A percentile compares a stretch with the other conserved stretches of the same genome.
Conservation (phyloP, 2,888 invertebrate genomes). For the Oscheius sp. region DNA sequence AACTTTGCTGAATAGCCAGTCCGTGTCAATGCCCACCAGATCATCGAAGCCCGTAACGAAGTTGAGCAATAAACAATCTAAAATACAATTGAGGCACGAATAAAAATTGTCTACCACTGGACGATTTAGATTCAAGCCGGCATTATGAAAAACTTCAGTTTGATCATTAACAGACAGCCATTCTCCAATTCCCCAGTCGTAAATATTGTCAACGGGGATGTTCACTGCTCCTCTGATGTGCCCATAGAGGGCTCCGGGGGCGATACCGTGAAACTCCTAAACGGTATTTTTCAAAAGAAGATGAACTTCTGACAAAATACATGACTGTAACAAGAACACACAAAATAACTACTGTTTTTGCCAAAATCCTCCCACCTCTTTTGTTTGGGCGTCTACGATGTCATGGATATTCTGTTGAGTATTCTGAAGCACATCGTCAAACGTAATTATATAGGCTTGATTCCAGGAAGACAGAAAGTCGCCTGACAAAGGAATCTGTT, state of each 20-base stretch:
- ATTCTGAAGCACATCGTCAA: slow-evolving; percentile 66
- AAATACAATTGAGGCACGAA: neutral
- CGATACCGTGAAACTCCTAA: slow-evolving; percentile 55
- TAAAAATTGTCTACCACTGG: slow-evolving; percentile 41
- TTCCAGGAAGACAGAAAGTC: slow-evolving; percentile 65
- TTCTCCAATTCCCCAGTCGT: slow-evolving; percentile 49
- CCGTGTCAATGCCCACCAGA: slow-evolving; percentile 63
- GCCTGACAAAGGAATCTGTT: slow-evolving; percentile 36
- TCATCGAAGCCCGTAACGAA: slow-evolving; percentile 61
- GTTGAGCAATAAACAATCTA: slow-evolving; percentile 59
- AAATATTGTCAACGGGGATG: slow-evolving; percentile 62
- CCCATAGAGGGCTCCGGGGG: slow-evolving; percentile 61
- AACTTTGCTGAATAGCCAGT: slow-evolving; percentile 56
- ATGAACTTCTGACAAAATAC: neutral
- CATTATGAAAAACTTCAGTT: slow-evolving; percentile 41
- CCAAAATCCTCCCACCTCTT: slow-evolving; percentile 48
- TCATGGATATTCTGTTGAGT: slow-evolving; percentile 59
- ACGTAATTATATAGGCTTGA: slow-evolving; percentile 59
- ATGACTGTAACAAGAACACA: neutral
- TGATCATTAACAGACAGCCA: slow-evolving; percentile 40
- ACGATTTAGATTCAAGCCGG: slow-evolving; percentile 37
- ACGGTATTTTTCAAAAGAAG: neutral
- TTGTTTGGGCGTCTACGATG: slow-evolving; percentile 66
- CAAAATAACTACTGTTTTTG: no score
- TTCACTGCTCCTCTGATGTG: slow-evolving; percentile 64